phyloP scores from a whole-genome alignment of 2,797 vertebrate species.

The Anguilla obscura region DNA sequence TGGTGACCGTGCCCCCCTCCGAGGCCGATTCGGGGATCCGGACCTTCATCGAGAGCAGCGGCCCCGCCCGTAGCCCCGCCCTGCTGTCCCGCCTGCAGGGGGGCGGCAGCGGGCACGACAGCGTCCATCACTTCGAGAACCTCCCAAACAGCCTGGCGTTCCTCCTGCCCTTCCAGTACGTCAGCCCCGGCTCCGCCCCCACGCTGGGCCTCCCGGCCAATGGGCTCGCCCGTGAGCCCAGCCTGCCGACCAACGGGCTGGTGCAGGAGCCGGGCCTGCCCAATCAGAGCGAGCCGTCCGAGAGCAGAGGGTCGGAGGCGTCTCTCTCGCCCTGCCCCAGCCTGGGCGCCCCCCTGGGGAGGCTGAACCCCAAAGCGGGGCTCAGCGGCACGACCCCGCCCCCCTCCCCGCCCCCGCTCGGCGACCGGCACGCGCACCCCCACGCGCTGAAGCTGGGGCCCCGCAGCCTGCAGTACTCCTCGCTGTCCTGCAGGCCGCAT shows the following conservation, averaged over 20 bases:
- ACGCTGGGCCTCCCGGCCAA: slow-evolving; percentile 78
- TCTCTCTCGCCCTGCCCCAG: slow-evolving; percentile 74
- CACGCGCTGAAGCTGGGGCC: slow-evolving; percentile 5
- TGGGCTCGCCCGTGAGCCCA: slow-evolving; percentile 73
- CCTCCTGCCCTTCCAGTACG: slow-evolving; percentile 80
- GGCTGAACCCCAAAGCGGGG: slow-evolving; percentile 79
- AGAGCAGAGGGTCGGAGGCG: slow-evolving; percentile 79
- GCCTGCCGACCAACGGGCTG: slow-evolving; percentile 63
- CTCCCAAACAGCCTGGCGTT: slow-evolving; percentile 81
- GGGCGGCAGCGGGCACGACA: slow-evolving; percentile 80
- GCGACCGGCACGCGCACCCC: background rate
- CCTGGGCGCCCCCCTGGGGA: slow-evolving; percentile 78
- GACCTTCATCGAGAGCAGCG: slow-evolving; percentile 84
- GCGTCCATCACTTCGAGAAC: slow-evolving; percentile 83
- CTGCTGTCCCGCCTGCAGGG: slow-evolving; percentile 79
- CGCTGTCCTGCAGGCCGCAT: slow-evolving; percentile 96
- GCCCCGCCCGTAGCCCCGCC: slow-evolving; percentile 79
- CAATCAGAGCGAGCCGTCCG: slow-evolving; percentile 75
- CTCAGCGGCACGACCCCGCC: slow-evolving; percentile 69
- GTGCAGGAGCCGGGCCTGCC: slow-evolving; percentile 72
- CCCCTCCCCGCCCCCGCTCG: slow-evolving; percentile 63
- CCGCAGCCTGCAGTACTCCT: slow-evolving; percentile 73
- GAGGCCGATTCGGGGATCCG: slow-evolving; percentile 79
- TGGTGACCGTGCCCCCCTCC: background rate
- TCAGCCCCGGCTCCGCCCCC: slow-evolving; percentile 79